These are phyloP conservation scores for Ischnura elegans DNA, from an alignment of 2,888 invertebrate genomes.

Conservation along the genomic window DNA sequence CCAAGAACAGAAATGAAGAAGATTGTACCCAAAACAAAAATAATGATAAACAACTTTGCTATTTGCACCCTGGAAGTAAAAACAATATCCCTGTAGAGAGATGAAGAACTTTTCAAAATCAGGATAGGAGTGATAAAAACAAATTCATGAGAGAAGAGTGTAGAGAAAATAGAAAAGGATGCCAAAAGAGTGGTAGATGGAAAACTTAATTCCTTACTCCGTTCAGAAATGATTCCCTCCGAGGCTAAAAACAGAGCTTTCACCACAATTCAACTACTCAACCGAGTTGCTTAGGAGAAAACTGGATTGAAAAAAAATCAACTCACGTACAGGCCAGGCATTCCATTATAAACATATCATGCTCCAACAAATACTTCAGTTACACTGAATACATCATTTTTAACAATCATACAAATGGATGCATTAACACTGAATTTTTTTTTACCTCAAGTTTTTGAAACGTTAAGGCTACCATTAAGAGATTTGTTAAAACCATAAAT, in stretches of 20 bases:
- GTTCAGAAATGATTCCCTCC: slow-evolving; percentile 41
- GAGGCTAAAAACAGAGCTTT: slow-evolving; percentile 55
- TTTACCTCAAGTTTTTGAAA: slow-evolving; percentile 56
- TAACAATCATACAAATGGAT: slow-evolving; percentile 61
- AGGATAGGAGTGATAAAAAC: neutral
- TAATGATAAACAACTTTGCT: slow-evolving; percentile 24
- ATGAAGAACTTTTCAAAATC: neutral
- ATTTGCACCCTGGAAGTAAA: neutral
- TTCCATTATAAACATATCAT: slow-evolving; percentile 64
- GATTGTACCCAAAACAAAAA: neutral
- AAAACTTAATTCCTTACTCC: slow-evolving; percentile 62
- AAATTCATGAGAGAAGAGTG: neutral
- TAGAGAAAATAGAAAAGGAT: neutral
- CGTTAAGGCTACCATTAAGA: slow-evolving; percentile 58
- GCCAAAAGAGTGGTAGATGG: slow-evolving; percentile 38
- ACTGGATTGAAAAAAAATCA: slow-evolving; percentile 55
- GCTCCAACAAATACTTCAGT: slow-evolving; percentile 60
- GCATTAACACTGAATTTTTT: slow-evolving; percentile 29
- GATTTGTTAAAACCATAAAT: slow-evolving; percentile 46
- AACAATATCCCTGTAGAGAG: neutral
- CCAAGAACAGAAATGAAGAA: slow-evolving; percentile 34
- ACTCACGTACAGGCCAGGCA: slow-evolving; percentile 60
- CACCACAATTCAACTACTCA: slow-evolving; percentile 64
- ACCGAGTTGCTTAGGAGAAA: slow-evolving; percentile 37
- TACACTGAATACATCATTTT: slow-evolving; percentile 52